Evolutionary conservation across 2,888 invertebrate genomes (phyloP), one percentile per base, ranked within the genome.

Genomic region (Cerastoderma edule): DNA sequence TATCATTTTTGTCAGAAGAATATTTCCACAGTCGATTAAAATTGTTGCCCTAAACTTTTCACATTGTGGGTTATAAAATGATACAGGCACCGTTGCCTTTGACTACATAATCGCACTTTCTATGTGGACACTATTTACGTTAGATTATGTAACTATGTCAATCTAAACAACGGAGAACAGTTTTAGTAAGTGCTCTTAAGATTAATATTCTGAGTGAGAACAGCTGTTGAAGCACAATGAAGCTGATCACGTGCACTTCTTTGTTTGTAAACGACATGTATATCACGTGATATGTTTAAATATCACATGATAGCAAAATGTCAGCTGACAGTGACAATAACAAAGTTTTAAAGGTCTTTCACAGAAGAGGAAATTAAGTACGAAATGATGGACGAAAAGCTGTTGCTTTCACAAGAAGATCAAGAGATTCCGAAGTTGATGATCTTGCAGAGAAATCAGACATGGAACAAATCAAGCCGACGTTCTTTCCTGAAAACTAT

Each of bases 231-330:
- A n/a, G n/a, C n/a, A n/a, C n/a, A n/a, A n/a, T n/a, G n/a, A n/a
- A n/a, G n/a, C n/a, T n/a, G n/a, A n/a, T n/a, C n/a, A n/a, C n/a
- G n/a, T n/a, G n/a, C n/a, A n/a, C n/a, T n/a, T n/a, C n/a, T n/a
- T n/a, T n/a, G n/a, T n/a, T n/a, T 3, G 46, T 2, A 46, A 46
- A 46, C 1, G 16, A 19, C n/a, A 19, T 1, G n/a, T 46, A 46
- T 10, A 50, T 56, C 69, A 69, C 28, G 69, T 69, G 69, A 69
- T 33, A n/a, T 33, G 10, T 27, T 24, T n/a, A 28, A 13, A 32
- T 10, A 28, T 66, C 72, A 72, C 72, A 72, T 72, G 72, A 72
- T 66, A 13, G n/a, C 56, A 72, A 72, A n/a, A 72, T 72, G 72
- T 72, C 72, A 60, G 72, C 39, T n/a, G n/a, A n/a, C n/a, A n/a